phyloP scores from a whole-genome alignment of 1,140 invertebrate species.

The Calliphora vicina region DNA sequence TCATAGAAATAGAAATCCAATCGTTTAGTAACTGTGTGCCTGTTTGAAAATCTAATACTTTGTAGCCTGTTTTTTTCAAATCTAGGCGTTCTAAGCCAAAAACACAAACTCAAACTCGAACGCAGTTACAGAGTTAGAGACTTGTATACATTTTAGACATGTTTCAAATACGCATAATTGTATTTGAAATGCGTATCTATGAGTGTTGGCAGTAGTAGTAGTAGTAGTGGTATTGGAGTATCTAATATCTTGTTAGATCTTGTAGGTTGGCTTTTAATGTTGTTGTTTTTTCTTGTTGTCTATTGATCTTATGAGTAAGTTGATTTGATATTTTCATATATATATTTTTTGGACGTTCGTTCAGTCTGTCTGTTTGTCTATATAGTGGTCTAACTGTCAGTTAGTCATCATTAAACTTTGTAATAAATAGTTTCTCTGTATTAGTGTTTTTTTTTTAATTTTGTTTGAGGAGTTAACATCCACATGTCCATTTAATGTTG shows the following conservation, averaged over 20 bases:
- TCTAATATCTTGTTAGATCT: background rate
- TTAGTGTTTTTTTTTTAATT: background rate
- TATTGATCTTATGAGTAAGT: background rate
- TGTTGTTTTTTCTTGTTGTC: background rate
- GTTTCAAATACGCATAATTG: background rate
- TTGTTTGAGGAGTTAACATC: background rate
- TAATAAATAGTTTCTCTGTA: background rate
- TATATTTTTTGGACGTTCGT: no score
- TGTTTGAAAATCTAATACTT: background rate
- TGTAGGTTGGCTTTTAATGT: background rate
- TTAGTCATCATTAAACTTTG: background rate
- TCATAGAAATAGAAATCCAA: background rate
- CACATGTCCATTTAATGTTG: background rate
- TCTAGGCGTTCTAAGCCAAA: background rate
- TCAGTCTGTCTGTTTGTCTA: background rate
- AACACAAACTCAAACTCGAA: background rate
- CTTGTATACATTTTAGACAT: background rate
- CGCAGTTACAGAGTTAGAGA: no score
- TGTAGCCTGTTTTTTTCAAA: background rate
- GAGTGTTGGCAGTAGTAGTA: background rate
- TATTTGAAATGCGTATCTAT: background rate
- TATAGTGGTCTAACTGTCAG: background rate
- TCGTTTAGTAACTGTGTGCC: background rate
- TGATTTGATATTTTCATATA: background rate
- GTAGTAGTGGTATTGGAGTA: background rate